phyloP scores from a whole-genome alignment of 2,113 vertebrate species.

The Microcebus lehilahytsara region DNA sequence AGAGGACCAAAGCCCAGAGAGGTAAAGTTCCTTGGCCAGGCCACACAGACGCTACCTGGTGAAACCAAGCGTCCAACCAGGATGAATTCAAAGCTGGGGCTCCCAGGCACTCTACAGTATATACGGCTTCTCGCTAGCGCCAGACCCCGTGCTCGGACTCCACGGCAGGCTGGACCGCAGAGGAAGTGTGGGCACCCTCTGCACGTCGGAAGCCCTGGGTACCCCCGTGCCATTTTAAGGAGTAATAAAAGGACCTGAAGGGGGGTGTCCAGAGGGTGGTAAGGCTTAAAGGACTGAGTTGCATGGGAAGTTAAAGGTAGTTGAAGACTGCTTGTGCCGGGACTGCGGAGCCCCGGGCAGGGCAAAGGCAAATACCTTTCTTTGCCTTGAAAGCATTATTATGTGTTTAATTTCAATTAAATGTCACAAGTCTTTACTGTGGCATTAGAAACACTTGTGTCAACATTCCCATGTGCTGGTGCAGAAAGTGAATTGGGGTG shows the following conservation, averaged over 20 bases:
- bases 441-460: slow-evolving; percentile 71
- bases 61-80: neutral
- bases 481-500: neutral
- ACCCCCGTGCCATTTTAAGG: accelerated
- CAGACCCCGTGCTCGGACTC: neutral
- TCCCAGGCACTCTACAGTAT: accelerated
- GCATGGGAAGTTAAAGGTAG: slow-evolving; percentile 41
- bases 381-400: slow-evolving; percentile 59
- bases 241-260: neutral
- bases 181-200: neutral
- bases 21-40: neutral
- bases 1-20: neutral
- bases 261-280: slow-evolving; percentile 44
- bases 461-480: neutral
- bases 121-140: neutral
- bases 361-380: slow-evolving; percentile 17
- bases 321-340: neutral
- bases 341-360: neutral
- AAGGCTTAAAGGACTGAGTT: slow-evolving; percentile 13
- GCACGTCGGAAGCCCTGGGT: slow-evolving; percentile 42
- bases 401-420: slow-evolving; percentile 41
- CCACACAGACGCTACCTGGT: neutral
- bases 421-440: neutral
- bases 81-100: neutral
- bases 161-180: neutral